These are phyloP conservation scores for Panorpa germanica DNA, from an alignment of 2,888 invertebrate species.

Conservation along the genomic window DNA sequence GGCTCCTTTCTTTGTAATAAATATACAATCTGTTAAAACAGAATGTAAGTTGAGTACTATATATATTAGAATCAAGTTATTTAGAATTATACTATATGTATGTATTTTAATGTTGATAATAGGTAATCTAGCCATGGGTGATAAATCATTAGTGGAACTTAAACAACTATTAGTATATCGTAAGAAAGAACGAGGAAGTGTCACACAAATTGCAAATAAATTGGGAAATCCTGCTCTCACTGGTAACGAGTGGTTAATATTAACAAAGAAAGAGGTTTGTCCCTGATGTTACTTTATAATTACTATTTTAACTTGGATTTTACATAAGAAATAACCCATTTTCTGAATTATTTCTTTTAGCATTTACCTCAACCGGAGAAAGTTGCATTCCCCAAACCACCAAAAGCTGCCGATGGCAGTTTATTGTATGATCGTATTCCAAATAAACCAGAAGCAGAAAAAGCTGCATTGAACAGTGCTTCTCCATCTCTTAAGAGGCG, in stretches of 20 bases:
- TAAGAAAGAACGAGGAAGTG: constrained; percentile 40
- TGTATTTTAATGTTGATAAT: constrained; percentile 10
- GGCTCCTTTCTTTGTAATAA: constrained; percentile 64
- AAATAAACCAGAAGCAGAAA: constrained; percentile 56
- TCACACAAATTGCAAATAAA: constrained; percentile 50
- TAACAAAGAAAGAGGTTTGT: constrained; percentile 26
- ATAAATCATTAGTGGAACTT: constrained; percentile 31
- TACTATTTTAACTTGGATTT: no score
- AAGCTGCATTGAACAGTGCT: constrained; percentile 33
- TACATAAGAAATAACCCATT: no score
- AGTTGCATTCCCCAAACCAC: constrained; percentile 78
- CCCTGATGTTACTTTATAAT: no score
- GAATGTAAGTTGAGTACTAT: constrained; percentile 44
- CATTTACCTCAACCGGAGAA: constrained; percentile 64
- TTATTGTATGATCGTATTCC: constrained; percentile 71
- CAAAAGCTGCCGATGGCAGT: constrained; percentile 77
- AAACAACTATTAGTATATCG: constrained; percentile 32
- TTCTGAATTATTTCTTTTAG: no score
- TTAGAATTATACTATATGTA: constrained; percentile 2
- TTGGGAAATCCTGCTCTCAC: constrained; percentile 40
- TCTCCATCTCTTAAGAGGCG: constrained; percentile 53
- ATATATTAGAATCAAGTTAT: background rate
- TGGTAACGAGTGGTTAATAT: constrained; percentile 29
- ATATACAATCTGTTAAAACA: constrained; percentile 65
- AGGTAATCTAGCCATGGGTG: constrained; percentile 35